Evolutionary conservation across 1,140 invertebrate species (phyloP).

Genomic region (Eciton burchellii): DNA sequence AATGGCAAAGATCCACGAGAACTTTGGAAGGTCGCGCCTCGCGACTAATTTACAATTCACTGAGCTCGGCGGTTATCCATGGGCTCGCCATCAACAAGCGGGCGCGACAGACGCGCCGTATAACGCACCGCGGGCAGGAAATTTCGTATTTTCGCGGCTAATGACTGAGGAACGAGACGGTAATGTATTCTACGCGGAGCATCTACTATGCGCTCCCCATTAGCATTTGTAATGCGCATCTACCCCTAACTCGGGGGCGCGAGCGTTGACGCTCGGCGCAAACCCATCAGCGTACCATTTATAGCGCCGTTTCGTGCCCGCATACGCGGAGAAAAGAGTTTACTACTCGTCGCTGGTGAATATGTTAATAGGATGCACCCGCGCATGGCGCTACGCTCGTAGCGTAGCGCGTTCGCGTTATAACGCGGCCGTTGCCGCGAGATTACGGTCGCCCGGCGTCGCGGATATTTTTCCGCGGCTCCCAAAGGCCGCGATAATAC

Average conservation of each 20-base stretch:
- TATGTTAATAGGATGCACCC: conserved; percentile 72
- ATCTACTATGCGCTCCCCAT: conserved; percentile 83
- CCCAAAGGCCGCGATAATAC: conserved; percentile 55
- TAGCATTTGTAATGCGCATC: conserved; percentile 84
- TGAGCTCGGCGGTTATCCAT: conserved; percentile 36
- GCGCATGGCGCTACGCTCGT: conserved; percentile 22
- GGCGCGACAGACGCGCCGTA: conserved; percentile 41
- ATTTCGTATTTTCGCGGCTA: conserved; percentile 83
- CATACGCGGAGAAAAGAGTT: conserved; percentile 68
- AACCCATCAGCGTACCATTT: conserved; percentile 82
- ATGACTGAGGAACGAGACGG: conserved; percentile 83
- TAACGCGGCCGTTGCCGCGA: conserved; percentile 32
- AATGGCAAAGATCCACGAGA: background rate
- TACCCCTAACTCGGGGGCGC: conserved; percentile 72
- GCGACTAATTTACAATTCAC: conserved; percentile 55
- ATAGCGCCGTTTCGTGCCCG: conserved; percentile 73
- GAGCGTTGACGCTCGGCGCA: conserved; percentile 74
- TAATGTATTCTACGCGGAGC: conserved; percentile 84
- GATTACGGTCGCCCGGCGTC: conserved; percentile 46
- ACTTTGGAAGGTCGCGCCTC: conserved; percentile 49
- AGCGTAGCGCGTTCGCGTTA: conserved; percentile 28
- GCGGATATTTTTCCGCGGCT: conserved; percentile 55
- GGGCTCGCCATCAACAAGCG: conserved; percentile 51
- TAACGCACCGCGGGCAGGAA: conserved; percentile 69
- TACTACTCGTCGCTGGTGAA: conserved; percentile 66